These are phyloP conservation scores for Diadromus collaris DNA, from an alignment of 2,888 invertebrate species.

Conservation along the genomic window DNA sequence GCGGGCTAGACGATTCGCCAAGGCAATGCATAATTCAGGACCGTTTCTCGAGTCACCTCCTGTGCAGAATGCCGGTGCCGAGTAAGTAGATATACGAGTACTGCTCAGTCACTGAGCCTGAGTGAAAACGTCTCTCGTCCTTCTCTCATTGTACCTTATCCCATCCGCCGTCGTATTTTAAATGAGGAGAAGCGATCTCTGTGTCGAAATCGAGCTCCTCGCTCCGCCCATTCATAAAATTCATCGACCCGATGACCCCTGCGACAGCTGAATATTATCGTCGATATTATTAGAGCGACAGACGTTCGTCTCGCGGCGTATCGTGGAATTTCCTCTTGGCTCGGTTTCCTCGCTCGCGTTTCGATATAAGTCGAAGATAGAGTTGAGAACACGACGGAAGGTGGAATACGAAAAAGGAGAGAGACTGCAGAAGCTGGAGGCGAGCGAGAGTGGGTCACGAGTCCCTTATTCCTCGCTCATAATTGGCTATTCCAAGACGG, in stretches of 20 bases:
- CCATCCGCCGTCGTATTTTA: slow-evolving; percentile 26
- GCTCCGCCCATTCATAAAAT: slow-evolving; percentile 36
- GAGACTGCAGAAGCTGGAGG: slow-evolving; percentile 26
- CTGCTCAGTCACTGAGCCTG: slow-evolving; percentile 49
- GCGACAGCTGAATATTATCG: slow-evolving; percentile 24
- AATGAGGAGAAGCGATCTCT: slow-evolving; percentile 19
- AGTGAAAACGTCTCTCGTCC: slow-evolving; percentile 41
- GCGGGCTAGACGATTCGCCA: slow-evolving; percentile 53
- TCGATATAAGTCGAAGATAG: slow-evolving; percentile 24
- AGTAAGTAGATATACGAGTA: slow-evolving; percentile 59
- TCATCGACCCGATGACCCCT: slow-evolving; percentile 38
- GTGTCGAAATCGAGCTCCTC: slow-evolving; percentile 29
- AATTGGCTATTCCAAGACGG: slow-evolving; percentile 59
- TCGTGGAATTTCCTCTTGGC: slow-evolving; percentile 35
- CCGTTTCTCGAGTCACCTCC: slow-evolving; percentile 48
- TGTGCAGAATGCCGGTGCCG: slow-evolving; percentile 38
- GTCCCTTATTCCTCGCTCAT: slow-evolving; percentile 54
- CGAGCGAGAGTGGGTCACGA: slow-evolving; percentile 36
- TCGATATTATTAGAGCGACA: slow-evolving; percentile 45
- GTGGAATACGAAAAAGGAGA: slow-evolving; percentile 1
- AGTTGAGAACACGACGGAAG: not conserved
- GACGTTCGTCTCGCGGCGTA: slow-evolving; percentile 7
- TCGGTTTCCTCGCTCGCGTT: not conserved
- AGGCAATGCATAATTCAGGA: slow-evolving; percentile 59
- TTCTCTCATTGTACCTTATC: slow-evolving; percentile 41